Base-by-base conservation (phyloP, 2,888 invertebrate genomes). In the Macrostomum cliftonense region DNA sequence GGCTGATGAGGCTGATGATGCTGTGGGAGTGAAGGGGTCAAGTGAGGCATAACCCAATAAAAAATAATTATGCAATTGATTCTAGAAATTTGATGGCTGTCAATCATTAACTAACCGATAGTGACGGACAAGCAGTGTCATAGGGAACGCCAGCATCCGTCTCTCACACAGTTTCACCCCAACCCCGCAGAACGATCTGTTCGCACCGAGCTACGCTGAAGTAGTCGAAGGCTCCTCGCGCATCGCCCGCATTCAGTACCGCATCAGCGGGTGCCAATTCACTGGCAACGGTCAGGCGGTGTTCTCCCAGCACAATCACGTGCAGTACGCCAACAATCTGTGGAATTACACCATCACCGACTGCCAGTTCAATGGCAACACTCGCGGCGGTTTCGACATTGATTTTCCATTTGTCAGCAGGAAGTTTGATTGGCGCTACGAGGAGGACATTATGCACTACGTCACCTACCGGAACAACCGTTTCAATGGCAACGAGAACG, bases 251-350 rank as follows among this genome's bases (percentile, higher is more conserved):
- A 81, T 93, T 44, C 81, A 82, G 0, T 79, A 93, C 55, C 83
- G 83, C 73, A 76, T 97, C 1, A 88, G 89, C 59, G 79, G 79
- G 56, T 82, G 82, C 46, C 73, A 81, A 51, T 82, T 97, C 39
- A 79, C 79, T 0, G 82, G 85, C 60, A 97, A 97, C 65, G 82
- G 82, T 0, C 78, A 77, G 64, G 71, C 71, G 2, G 87, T 91
- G 13, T 79, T 93, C 54, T 77, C 78, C 49, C 91, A 93, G 59
- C 82, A 84, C 59, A 86, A 88, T 42, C 73, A 97, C 69, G 78
- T 95, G 58, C 78, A 89, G 57, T 83, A 87, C 54, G 89, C 93
- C 0, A 95, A 95, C 63, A 97, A 97, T 72, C 75, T 97, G 1
- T 97, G 89, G 74, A 88, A 93, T 65, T 97, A 95, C 77, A 76